These are phyloP conservation scores for Scolopax rusticola DNA, from an alignment of 2,797 vertebrate species.

Conservation along the genomic window DNA sequence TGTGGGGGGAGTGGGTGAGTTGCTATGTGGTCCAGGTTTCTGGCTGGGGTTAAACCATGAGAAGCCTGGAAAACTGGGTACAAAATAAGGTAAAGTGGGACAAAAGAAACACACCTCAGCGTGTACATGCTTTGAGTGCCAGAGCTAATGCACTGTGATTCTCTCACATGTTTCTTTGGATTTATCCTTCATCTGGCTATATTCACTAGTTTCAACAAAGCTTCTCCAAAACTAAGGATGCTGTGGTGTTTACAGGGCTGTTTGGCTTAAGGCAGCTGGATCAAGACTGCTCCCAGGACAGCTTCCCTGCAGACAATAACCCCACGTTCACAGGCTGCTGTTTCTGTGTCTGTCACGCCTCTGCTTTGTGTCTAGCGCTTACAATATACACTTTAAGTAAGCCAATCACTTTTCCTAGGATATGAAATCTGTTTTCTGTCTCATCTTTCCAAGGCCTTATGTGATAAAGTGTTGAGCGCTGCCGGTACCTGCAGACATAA, in stretches of 20 bases:
- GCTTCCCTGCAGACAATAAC: background rate
- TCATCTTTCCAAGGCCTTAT: background rate
- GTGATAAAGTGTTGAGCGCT: background rate
- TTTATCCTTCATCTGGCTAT: background rate
- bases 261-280: background rate
- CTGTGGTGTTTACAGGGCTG: rapidly evolving
- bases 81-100: no score
- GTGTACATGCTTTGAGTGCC: background rate
- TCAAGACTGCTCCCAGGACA: background rate
- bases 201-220: rapidly evolving
- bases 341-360: rapidly evolving
- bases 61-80: background rate
- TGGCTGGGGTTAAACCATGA: background rate
- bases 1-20: background rate
- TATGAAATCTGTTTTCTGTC: background rate
- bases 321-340: background rate
- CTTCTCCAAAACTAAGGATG: background rate
- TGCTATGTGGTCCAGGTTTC: background rate
- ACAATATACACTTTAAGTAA: background rate
- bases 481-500: background rate
- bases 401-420: background rate
- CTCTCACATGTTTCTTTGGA: background rate
- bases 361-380: background rate
- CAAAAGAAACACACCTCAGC: background rate
- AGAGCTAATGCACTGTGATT: background rate